Evolutionary conservation across 1,140 invertebrate genomes (phyloP), one percentile per base, ranked within the genome.

Genomic region (Papilio xuthus): DNA sequence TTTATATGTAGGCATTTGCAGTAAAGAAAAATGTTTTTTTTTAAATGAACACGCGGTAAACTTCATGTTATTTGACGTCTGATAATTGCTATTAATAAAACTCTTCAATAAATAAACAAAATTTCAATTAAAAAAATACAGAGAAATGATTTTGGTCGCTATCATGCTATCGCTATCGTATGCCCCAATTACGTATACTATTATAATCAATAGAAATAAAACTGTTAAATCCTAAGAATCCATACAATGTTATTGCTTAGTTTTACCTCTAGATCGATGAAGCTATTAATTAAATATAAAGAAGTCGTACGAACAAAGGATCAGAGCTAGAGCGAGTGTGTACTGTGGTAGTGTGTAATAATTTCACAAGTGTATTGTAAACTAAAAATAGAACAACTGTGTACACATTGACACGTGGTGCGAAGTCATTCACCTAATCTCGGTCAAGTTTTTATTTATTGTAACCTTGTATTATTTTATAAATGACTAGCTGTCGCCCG

Each of bases 341-440:
- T 20, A n/a, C 6, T 37, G 7, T 63, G n/a, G 4, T 9, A 70
- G 32, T 32, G 60, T 63, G 23, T 32, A 70, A 41, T 42, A 42
- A 72, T 72, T 72, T 26, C 70, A 20, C 20, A 72, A 72, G 41
- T n/a, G 23, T 20, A 20, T 9, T 71, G 44, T 72, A 26, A 10
- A 20, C 23, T 72, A 72, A 23, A 72, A 44, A 47, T 42, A 72
- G 41, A 42, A 23, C 15, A 71, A 37, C n/a, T 71, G 20, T 12
- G 42, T 72, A 20, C 20, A 26, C 78, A 63, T 60, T 63, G 72
- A 78, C 79, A 80, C 78, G 78, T 77, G 69, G 12, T 78, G 71
- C 70, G 78, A 80, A 81, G 79, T 82, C 82, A 41, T 82, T 82
- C 77, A 83, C 81, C 81, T 81, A 9, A n/a, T 56, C 70, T 4